Percentiles rank a stretch among this genome's conserved stretches.
Conservation (phyloP, 1,140 invertebrate genomes). For the Drosophila pandora region DNA sequence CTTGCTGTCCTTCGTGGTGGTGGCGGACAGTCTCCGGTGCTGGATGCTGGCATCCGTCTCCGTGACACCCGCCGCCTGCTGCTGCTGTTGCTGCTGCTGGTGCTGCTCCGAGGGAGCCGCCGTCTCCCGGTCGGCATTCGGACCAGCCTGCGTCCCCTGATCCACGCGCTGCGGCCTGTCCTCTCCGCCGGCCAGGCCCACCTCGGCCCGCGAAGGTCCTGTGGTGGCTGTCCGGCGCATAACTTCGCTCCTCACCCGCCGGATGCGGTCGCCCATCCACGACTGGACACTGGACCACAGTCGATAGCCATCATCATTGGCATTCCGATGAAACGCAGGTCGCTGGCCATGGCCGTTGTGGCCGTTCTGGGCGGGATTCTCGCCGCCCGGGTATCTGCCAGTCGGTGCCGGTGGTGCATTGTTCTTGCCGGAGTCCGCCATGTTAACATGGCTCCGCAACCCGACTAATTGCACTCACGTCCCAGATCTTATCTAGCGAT, state of each 20-base stretch:
- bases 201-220: slow-evolving; percentile 26
- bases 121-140: not conserved
- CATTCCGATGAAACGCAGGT: not conserved
- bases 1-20: not conserved
- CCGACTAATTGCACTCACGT: slow-evolving; percentile 9
- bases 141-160: not conserved
- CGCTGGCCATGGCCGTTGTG: slow-evolving; percentile 4
- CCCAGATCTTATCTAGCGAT: slow-evolving; percentile 16
- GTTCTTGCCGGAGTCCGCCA: slow-evolving; percentile 60
- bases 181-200: slow-evolving; percentile 17
- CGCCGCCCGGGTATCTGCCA: slow-evolving; percentile 4
- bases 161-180: not conserved
- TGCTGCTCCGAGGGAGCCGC: not conserved
- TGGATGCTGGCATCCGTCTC: slow-evolving; percentile 24
- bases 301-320: not conserved
- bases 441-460: slow-evolving; percentile 58
- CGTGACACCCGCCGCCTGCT: not conserved
- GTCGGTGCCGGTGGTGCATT: slow-evolving; percentile 8
- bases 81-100: no score
- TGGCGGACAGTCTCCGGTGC: slow-evolving; percentile 12
- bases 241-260: slow-evolving; percentile 42
- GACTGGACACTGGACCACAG: slow-evolving; percentile 22
- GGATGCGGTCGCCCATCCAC: slow-evolving; percentile 43
- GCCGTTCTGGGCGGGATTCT: slow-evolving; percentile 13
- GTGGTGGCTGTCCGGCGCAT: slow-evolving; percentile 62